A percentile compares a stretch with the other conserved stretches of the same genome.
Conservation (phyloP, 2,888 invertebrate species). For the Cheilosia impressa region DNA sequence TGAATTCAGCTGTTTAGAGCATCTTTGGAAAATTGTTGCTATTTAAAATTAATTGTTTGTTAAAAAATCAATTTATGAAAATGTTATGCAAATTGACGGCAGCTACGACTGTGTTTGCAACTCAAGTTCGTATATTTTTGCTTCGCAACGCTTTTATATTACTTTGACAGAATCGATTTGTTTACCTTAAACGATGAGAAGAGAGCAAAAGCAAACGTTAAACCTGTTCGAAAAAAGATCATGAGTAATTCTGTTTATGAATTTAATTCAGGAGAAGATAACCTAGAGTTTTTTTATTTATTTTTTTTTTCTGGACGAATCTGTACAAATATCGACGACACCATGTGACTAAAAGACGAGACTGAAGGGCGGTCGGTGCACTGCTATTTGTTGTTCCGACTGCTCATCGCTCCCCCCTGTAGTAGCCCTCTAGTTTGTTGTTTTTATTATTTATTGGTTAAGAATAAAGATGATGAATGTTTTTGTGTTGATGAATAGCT, state of each 20-base stretch:
- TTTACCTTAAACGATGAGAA: constrained; percentile 19
- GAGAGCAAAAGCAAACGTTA: not conserved
- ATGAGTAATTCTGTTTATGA: constrained; percentile 53
- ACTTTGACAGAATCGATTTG: constrained; percentile 47
- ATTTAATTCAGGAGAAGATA: constrained; percentile 22
- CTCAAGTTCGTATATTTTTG: not conserved
- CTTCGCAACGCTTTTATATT: not conserved
- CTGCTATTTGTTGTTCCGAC: not conserved
- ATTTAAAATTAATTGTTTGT: constrained; percentile 7
- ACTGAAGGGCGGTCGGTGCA: not conserved
- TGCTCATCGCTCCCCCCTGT: too few species aligned
- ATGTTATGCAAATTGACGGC: constrained; percentile 29
- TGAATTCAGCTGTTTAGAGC: not conserved
- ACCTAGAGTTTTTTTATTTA: constrained; percentile 11
- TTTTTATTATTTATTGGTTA: constrained; percentile 34
- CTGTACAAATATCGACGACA: not conserved
- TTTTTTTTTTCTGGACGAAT: constrained; percentile 19
- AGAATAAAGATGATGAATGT: constrained; percentile 42
- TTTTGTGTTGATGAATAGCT: constrained; percentile 4
- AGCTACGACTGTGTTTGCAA: not conserved
- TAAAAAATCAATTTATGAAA: not conserved
- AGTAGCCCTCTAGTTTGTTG: too few species aligned
- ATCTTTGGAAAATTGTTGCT: constrained; percentile 25
- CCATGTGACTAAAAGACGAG: constrained; percentile 17
- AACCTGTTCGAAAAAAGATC: not conserved